Evolutionary conservation across 1,140 invertebrate species (phyloP), one percentile per base, ranked within the genome.

Genomic region (Diachasma alloeum): DNA sequence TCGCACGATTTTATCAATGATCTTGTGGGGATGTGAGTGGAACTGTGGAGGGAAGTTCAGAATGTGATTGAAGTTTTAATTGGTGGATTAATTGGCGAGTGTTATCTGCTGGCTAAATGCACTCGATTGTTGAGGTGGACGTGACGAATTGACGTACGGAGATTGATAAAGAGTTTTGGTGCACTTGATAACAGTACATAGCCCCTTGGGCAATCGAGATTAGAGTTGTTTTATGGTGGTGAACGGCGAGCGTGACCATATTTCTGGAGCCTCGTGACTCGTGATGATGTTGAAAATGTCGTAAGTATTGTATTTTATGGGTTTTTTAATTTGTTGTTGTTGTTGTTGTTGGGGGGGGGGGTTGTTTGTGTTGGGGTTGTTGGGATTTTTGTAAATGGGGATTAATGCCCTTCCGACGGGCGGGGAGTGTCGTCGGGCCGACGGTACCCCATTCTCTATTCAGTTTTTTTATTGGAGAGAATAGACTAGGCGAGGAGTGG

Each of bases 241-340:
- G 13, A 36, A 36, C n/a, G 15, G 46, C 9, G 31, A 72, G 70
- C 24, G 59, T 46, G 44, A 75, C 66, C 42, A 53, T 74, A 19
- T 31, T 24, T 42, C 24, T 69, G 42, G 39, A 17, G 22, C 26
- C 37, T 63, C 24, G 11, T 36, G 67, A 36, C 44, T 75, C 37
- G 37, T 75, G 74, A 75, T 48, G 66, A 69, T 68, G n/a, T 24
- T 0, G 19, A 75, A 69, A 56, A 75, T 75, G 74, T 48, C 67
- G 74, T 75, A 70, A 69, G 74, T 75, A 24, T 4, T 22, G 26
- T 6, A 48, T 26, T 75, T 48, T 46, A 42, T 5, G 17, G 8
- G 10, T 48, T 13, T 71, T 46, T 71, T n/a, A n/a, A n/a, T n/a
- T n/a, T n/a, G n/a, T n/a, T n/a, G n/a, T n/a, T 71, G 1, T n/a